Base-by-base conservation (phyloP, 2,113 vertebrate genomes). In the Salvator merianae region DNA sequence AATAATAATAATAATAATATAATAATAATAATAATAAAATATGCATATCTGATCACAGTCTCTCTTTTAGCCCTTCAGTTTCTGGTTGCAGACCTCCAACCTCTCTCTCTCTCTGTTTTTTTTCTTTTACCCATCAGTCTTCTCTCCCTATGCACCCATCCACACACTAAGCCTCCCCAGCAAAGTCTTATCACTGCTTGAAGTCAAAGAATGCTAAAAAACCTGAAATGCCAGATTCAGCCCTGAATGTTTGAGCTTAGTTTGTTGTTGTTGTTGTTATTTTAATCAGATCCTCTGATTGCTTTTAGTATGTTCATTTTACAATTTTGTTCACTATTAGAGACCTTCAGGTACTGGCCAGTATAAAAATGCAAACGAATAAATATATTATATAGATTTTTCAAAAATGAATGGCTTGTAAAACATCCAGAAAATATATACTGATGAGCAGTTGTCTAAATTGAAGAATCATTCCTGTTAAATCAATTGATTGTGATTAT, bases 101-200 rank as follows among this genome's bases (percentile, higher is more conserved):
- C 30, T 0, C 62, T 26, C 0, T 68, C 1, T 12, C n/a, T n/a
- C n/a, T 73, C 0, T 1, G 22, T 40, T 16, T 24, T 22, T 18
- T 5, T n/a, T 81, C 81, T 86, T 70, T 36, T 5, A 0, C 20
- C 83, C 81, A 26, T 4, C 59, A 87, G 28, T 53, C 0, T 26
- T 13, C 24, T 2, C 7, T 78, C 2, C 20, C 50, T 38, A 86
- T 34, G 77, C n/a, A 26, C 53, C 22, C 53, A 62, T 5, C 1
- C 28, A 6, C 16, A 72, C 18, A 22, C 69, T 30, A 12, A 5
- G 4, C 8, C 32, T 34, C 34, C 32, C 7, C 3, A 20, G 9
- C 5, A 83, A 4, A 3, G 40, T 76, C 43, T n/a, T 6, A 65
- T 0, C 4, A 18, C 10, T 70, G 5, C 4, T 38, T 5, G 30